Base-by-base conservation (phyloP, 2,888 invertebrate species). In the Melikaiella ostensackeni region DNA sequence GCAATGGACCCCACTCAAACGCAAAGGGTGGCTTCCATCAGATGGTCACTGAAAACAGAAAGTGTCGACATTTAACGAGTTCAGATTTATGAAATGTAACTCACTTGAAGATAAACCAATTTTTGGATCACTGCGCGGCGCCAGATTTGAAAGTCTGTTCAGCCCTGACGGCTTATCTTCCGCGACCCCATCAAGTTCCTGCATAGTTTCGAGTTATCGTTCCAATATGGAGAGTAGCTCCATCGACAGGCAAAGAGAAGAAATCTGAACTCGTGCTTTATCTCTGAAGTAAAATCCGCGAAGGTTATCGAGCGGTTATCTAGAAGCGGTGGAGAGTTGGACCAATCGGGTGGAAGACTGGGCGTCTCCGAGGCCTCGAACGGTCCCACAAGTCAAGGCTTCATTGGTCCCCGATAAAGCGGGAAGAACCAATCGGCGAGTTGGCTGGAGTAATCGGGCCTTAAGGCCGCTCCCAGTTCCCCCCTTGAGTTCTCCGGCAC, bases 401-500 rank as follows among this genome's bases (percentile, higher is more conserved):
- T 62, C 66, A 81, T 85, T 85, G 85, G 84, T 16, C 62, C 66
- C 57, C 27, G 74, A 27, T 33, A 61, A 75, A 59, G 62, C 61
- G 19, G 61, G 21, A 55, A 59, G 46, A 76, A 11, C 85, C 84
- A 84, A 85, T 82, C 35, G 74, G 61, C 64, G 66, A 3, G 8
- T 62, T 74, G 81, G 77, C 76, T 21, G 79, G 80, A 77, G 79
- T 38, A 74, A 74, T 74, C 78, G 78, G 86, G 86, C 84, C 87
- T 83, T 80, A 75, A 82, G 86, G 84, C 85, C 87, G 85, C 78
- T 80, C 86, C 87, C 83, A 82, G 81, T 76, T 83, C 81, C 77
- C 76, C 80, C 79, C 79, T 74, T 27, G 70, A 76, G 66, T 78
- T 76, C 80, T 78, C 74, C 19, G 30, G 74, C 80, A 81, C 87